Percentiles rank a stretch among this genome's conserved stretches.
These are phyloP conservation scores for Antheraea assamensis DNA, from an alignment of 2,888 invertebrate genomes.

Conservation along the genomic window DNA sequence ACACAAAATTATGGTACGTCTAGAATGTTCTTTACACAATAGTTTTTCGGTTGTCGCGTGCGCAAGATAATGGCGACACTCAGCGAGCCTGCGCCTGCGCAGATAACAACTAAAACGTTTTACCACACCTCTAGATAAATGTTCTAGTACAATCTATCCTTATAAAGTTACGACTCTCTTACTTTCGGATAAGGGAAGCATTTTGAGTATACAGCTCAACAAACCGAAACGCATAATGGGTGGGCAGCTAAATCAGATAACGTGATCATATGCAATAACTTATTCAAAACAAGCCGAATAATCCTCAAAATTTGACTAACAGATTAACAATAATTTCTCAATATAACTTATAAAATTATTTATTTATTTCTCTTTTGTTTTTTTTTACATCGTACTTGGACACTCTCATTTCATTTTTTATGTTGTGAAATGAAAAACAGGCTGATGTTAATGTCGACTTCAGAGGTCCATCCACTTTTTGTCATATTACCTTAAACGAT, in stretches of 20 bases:
- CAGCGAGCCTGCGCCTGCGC: constrained; percentile 21
- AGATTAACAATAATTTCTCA: not conserved
- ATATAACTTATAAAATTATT: not conserved
- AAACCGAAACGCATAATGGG: not conserved
- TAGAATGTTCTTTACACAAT: constrained; percentile 22
- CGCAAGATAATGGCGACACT: constrained; percentile 21
- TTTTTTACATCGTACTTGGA: not conserved
- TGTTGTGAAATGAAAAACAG: not conserved
- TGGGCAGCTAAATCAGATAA: constrained; percentile 11
- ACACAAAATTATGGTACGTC: constrained; percentile 15
- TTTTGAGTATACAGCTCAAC: constrained; percentile 3
- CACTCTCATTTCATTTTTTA: not conserved
- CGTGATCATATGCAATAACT: not conserved
- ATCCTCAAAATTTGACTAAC: not conserved
- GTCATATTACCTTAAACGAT: too few relatives aligned
- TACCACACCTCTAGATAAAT: constrained; percentile 59
- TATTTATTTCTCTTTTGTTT: not conserved
- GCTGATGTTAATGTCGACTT: too few relatives aligned
- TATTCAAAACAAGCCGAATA: not conserved
- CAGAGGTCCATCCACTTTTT: not conserved
- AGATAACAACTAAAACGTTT: constrained; percentile 70
- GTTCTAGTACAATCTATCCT: constrained; percentile 36
- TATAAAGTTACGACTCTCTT: constrained; percentile 25
- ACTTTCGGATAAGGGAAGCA: constrained; percentile 7
- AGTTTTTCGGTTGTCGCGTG: constrained; percentile 17